Evolutionary conservation across 1,140 invertebrate genomes (phyloP).

Genomic region (Drosophila sturtevanti): DNA sequence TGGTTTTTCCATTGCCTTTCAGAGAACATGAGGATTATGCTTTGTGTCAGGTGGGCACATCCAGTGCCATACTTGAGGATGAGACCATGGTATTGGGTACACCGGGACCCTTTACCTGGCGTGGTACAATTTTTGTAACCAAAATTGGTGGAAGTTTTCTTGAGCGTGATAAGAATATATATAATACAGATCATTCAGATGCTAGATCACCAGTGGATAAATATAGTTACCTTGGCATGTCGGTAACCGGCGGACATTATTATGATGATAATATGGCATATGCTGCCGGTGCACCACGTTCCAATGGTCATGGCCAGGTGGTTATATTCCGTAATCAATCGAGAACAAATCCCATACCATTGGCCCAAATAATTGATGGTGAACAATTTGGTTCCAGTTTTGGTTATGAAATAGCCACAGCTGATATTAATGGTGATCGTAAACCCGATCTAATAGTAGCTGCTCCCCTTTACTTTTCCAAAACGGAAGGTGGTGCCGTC

Average conservation of each 20-base stretch:
- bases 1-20: background rate
- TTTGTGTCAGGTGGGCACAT: conserved; percentile 96
- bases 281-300: conserved; percentile 93
- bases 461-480: conserved; percentile 95
- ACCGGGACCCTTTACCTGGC: conserved; percentile 94
- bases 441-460: conserved; percentile 94
- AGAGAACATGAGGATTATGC: conserved; percentile 91
- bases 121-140: conserved; percentile 92
- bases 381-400: conserved; percentile 95
- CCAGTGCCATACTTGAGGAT: conserved; percentile 90
- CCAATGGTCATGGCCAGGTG: conserved; percentile 93
- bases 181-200: conserved; percentile 88
- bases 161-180: conserved; percentile 89
- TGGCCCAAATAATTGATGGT: conserved; percentile 87
- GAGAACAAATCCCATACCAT: conserved; percentile 85
- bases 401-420: conserved; percentile 92
- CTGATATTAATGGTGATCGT: conserved; percentile 94
- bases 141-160: conserved; percentile 90
- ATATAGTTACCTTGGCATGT: conserved; percentile 94
- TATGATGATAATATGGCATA: conserved; percentile 87
- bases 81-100: conserved; percentile 92
- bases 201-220: conserved; percentile 90
- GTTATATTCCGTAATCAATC: conserved; percentile 88
- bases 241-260: conserved; percentile 92
- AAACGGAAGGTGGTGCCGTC: conserved; percentile 92